Base-by-base conservation (phyloP, 2,113 vertebrate species). In the Phalacrocorax pelagicus region DNA sequence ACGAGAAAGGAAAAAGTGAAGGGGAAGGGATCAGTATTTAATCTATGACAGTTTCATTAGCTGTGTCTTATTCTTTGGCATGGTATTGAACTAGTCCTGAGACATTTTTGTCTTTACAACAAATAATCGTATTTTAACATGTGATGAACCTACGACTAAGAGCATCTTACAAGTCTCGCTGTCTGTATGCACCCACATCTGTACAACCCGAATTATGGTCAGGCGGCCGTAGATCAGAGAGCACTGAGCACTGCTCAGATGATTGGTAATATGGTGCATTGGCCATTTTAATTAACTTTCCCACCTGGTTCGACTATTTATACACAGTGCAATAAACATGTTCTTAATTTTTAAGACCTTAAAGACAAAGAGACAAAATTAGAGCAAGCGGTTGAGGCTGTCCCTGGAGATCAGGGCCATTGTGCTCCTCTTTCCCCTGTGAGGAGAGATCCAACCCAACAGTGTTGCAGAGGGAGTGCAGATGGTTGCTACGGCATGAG, bases 241-340 rank as follows among this genome's bases (percentile, higher is more conserved):
- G 67, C 89, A 49, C 46, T 1, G 34, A 95, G 77, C 58, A 8
- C 51, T 67, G 1, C 75, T 92, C 62, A 30, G 44, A 46, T 62
- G 49, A 51, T 22, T 77, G 69, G 61, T 44, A 88, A 61, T n/a
- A 93, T 42, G 90, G 92, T 81, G 92, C 65, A 86, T 20, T 86
- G 89, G 66, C 71, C 73, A 58, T 73, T 88, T 93, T 81, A 90
- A 95, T 96, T 90, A 94, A 69, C 74, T 77, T 82, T 51, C 46
- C 89, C 82, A 18, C 88, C 29, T 86, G 82, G 78, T 18, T 9
- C 82, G 74, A 29, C 67, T 84, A 47, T 81, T 95, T 82, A 61
- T 69, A 55, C 9, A 4, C 51, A 73, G 63, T 2, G 2, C 36
- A n/a, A 72, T 88, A 90, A 96, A 97, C 1, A 7, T 6, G 0